phyloP scores from a whole-genome alignment of 2,888 invertebrate genomes.

The Silvanus unidentatus region DNA sequence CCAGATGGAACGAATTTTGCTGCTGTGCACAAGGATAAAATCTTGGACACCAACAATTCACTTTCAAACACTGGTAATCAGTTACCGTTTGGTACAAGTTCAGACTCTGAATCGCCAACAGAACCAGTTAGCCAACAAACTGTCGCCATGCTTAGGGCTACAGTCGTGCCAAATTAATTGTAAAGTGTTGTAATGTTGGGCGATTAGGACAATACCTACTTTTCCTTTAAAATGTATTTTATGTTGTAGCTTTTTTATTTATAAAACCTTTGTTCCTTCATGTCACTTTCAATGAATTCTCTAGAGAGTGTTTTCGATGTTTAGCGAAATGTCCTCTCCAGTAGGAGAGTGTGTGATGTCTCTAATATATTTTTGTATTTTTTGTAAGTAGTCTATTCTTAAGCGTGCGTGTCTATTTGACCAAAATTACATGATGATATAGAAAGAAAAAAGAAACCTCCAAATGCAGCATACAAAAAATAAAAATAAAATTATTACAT shows the following conservation, averaged over 20 bases:
- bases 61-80: conserved; percentile 18
- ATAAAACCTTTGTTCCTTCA: too few relatives aligned
- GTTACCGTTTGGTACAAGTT: conserved; percentile 43
- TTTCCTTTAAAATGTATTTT: not conserved
- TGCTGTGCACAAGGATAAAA: conserved; percentile 8
- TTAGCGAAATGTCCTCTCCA: too few relatives aligned
- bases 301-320: too few relatives aligned
- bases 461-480: not conserved
- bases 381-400: conserved; percentile 38
- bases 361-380: conserved; percentile 42
- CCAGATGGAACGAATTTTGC: conserved; percentile 15
- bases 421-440: conserved; percentile 12
- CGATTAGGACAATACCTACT: not conserved
- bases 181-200: conserved; percentile 11
- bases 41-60: conserved; percentile 5
- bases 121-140: conserved; percentile 49
- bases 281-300: too few relatives aligned
- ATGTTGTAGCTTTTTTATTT: too few relatives aligned
- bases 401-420: conserved; percentile 21
- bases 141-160: conserved; percentile 41
- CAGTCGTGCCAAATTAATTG: conserved; percentile 43
- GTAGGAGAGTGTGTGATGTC: too few relatives aligned
- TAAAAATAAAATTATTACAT: not conserved
- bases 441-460: not conserved
- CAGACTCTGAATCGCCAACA: conserved; percentile 52